Conservation (phyloP, 37 sponge, comb jelly and placozoan genomes). For the Corticium candelabrum region DNA sequence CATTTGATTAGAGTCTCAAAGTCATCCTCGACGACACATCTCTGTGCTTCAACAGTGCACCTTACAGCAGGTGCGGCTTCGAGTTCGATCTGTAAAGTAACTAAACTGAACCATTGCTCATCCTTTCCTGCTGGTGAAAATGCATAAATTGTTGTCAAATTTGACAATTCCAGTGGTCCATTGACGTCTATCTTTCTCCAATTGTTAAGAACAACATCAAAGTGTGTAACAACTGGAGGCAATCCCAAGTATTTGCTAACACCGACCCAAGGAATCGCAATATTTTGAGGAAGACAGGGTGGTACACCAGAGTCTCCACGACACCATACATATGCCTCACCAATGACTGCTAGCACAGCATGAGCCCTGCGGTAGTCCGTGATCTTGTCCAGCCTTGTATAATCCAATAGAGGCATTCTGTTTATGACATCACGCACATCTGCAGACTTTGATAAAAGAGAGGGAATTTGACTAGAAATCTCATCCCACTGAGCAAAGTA, state of each 20-base stretch:
- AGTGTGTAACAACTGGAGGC: slow-evolving; percentile 41
- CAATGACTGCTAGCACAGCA: slow-evolving; percentile 19
- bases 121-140: slow-evolving; percentile 49
- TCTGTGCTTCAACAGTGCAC: not conserved
- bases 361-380: slow-evolving; percentile 43
- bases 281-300: slow-evolving; percentile 18
- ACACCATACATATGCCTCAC: slow-evolving; percentile 50
- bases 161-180: slow-evolving; percentile 19
- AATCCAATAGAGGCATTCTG: slow-evolving; percentile 25
- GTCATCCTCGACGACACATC: too few species aligned
- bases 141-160: slow-evolving; percentile 14
- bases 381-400: slow-evolving; percentile 10
- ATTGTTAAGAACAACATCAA: slow-evolving; percentile 37
- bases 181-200: slow-evolving; percentile 29
- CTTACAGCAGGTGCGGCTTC: slow-evolving; percentile 41
- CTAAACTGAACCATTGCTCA: slow-evolving; percentile 62
- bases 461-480: slow-evolving; percentile 16
- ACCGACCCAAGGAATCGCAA: slow-evolving; percentile 55
- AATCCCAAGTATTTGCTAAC: slow-evolving; percentile 38
- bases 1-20: not conserved
- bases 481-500: slow-evolving; percentile 55
- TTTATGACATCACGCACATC: slow-evolving; percentile 24
- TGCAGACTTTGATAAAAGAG: slow-evolving; percentile 5
- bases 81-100: slow-evolving; percentile 31
- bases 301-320: slow-evolving; percentile 51